Percentiles rank a stretch among this genome's conserved stretches.
These are phyloP conservation scores for Odontamblyopus lacepedii DNA, from an alignment of 2,797 vertebrate genomes.

Conservation along the genomic window DNA sequence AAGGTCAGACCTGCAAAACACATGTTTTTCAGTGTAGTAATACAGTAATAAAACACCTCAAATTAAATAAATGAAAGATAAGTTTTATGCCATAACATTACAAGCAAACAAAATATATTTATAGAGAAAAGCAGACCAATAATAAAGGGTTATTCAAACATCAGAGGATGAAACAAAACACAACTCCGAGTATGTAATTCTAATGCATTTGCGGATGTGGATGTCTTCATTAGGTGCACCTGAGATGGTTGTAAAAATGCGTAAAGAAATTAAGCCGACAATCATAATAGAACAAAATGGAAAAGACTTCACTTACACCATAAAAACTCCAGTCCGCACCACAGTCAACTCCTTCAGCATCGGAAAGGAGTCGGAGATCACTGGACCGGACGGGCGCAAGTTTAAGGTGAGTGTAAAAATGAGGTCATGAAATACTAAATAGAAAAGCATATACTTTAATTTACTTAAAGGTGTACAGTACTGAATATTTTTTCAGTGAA, in stretches of 20 bases:
- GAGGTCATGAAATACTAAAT: neutral
- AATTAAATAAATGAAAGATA: too few relatives aligned
- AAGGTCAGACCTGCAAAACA: too few relatives aligned
- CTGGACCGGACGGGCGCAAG: slow-evolving; percentile 60
- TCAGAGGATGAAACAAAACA: too few relatives aligned
- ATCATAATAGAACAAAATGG: slow-evolving; percentile 82
- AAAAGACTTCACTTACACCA: slow-evolving; percentile 76
- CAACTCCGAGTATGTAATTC: neutral
- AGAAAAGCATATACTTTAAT: neutral
- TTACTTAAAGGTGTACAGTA: neutral
- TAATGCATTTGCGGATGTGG: neutral
- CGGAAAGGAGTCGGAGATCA: slow-evolving; percentile 81
- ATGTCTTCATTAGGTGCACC: slow-evolving; percentile 67
- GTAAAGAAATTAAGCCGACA: slow-evolving; percentile 79
- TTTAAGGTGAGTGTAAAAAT: slow-evolving; percentile 44
- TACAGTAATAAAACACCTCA: too few relatives aligned
- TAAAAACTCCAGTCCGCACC: slow-evolving; percentile 77
- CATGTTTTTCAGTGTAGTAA: too few relatives aligned
- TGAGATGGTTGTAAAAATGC: slow-evolving; percentile 76
- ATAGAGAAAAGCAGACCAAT: too few relatives aligned
- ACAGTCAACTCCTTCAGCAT: slow-evolving; percentile 77
- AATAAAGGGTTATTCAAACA: too few relatives aligned
- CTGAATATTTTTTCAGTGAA: neutral
- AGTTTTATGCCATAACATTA: too few relatives aligned
- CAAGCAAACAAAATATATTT: too few relatives aligned